phyloP scores from a whole-genome alignment of 23 tunicate species.

The Halocynthia roretzi region DNA sequence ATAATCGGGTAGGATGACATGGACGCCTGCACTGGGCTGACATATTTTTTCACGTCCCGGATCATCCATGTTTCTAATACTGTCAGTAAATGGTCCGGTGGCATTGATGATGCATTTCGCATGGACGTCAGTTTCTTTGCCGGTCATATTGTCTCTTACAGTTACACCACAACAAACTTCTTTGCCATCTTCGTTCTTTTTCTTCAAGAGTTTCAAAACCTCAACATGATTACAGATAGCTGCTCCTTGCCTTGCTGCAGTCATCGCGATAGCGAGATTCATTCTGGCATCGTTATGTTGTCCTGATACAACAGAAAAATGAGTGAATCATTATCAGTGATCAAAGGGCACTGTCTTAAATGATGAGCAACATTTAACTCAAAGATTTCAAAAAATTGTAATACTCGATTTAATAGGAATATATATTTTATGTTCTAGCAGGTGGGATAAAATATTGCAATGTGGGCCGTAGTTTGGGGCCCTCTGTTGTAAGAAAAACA shows the following conservation, averaged over 20 bases:
- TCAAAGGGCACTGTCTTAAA: no score
- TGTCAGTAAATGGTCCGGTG: slow-evolving; percentile 92
- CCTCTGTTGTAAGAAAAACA: no score
- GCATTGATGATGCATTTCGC: slow-evolving; percentile 86
- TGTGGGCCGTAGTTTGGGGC: no score
- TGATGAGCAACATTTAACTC: no score
- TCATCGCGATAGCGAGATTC: slow-evolving; percentile 81
- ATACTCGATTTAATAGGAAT: no score
- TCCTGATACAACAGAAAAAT: slow-evolving; percentile 20
- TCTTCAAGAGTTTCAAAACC: slow-evolving; percentile 68
- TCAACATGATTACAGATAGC: slow-evolving; percentile 82
- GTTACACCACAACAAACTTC: slow-evolving; percentile 72
- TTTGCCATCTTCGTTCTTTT: slow-evolving; percentile 31
- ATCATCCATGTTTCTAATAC: slow-evolving; percentile 64
- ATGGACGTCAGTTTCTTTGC: slow-evolving; percentile 57
- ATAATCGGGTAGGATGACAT: slow-evolving; percentile 81
- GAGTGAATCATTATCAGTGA: no score
- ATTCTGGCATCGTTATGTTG: slow-evolving; percentile 89
- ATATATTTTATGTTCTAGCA: no score
- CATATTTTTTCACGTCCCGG: slow-evolving; percentile 52
- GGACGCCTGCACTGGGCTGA: slow-evolving; percentile 96
- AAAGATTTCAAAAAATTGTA: no score
- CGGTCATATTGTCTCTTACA: slow-evolving; percentile 51
- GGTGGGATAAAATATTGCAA: no score
- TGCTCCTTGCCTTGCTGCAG: slow-evolving; percentile 90